These are phyloP conservation scores for Todiramphus saurophagus DNA, from an alignment of 2,113 vertebrate genomes.

Conservation along the genomic window DNA sequence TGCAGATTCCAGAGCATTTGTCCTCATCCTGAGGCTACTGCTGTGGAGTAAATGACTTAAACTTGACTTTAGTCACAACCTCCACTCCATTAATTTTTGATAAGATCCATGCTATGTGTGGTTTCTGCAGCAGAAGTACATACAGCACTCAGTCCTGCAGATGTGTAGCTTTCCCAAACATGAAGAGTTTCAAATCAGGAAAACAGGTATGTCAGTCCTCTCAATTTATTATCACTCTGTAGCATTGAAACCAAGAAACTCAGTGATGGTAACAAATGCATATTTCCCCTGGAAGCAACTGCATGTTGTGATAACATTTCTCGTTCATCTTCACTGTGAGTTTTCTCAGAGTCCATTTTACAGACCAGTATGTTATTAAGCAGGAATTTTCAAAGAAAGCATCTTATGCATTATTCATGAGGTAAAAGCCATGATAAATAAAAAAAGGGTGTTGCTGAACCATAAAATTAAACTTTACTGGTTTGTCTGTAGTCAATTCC, in stretches of 20 bases:
- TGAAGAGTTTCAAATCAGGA: not conserved
- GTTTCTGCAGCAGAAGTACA: not conserved
- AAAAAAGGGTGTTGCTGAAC: not conserved
- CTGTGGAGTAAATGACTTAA: not conserved
- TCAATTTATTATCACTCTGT: not conserved
- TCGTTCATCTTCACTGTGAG: not conserved
- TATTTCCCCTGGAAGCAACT: not conserved
- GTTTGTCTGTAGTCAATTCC: not conserved
- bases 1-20: not conserved
- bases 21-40: not conserved
- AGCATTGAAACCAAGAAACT: not conserved
- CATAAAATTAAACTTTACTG: not conserved
- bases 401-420: not conserved
- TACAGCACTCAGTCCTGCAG: not conserved
- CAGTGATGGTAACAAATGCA: fast-evolving
- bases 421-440: not conserved
- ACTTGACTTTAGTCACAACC: not conserved
- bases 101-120: not conserved
- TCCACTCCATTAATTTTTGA: not conserved
- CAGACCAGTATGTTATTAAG: not conserved
- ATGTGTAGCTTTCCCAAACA: not conserved
- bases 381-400: not conserved
- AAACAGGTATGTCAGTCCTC: not conserved
- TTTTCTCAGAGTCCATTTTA: not conserved
- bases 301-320: not conserved